Evolutionary conservation across 1,140 invertebrate species (phyloP).

Genomic region (Radopholus similis): DNA sequence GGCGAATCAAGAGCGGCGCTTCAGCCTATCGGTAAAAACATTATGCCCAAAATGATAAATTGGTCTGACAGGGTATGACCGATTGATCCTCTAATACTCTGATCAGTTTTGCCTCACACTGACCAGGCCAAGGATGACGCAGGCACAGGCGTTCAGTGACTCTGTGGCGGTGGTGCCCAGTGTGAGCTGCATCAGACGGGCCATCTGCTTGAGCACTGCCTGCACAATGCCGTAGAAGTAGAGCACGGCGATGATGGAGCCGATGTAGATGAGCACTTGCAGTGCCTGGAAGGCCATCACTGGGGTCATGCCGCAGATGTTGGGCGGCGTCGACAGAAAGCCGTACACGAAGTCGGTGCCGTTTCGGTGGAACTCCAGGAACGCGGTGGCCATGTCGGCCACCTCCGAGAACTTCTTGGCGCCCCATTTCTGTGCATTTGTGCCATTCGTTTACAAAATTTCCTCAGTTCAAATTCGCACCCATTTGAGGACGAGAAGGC

Average conservation of each 20-base stretch:
- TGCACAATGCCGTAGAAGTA: constrained; percentile 77
- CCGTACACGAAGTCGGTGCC: constrained; percentile 83
- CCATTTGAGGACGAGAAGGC: constrained; percentile 79
- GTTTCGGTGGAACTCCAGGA: constrained; percentile 73
- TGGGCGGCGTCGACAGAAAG: constrained; percentile 59
- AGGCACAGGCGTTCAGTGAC: constrained; percentile 79
- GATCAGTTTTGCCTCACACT: too few relatives aligned
- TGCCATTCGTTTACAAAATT: too few relatives aligned
- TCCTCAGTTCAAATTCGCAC: not conserved
- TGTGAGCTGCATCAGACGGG: constrained; percentile 20
- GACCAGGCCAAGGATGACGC: constrained; percentile 84
- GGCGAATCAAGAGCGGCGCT: constrained; percentile 80
- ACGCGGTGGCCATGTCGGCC: constrained; percentile 69
- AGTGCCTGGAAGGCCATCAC: constrained; percentile 66
- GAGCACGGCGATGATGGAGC: constrained; percentile 67
- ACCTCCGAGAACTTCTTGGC: constrained; percentile 74
- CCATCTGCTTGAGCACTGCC: constrained; percentile 8
- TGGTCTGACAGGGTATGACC: too few relatives aligned
- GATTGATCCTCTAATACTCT: too few relatives aligned
- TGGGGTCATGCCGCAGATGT: constrained; percentile 69
- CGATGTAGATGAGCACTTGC: constrained; percentile 51
- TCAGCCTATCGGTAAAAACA: constrained; percentile 65
- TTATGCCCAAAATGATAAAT: too few relatives aligned
- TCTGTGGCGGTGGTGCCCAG: constrained; percentile 80
- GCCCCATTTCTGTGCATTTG: constrained; percentile 67